phyloP scores from a whole-genome alignment of 2,888 invertebrate species.

The Drosophila recens region DNA sequence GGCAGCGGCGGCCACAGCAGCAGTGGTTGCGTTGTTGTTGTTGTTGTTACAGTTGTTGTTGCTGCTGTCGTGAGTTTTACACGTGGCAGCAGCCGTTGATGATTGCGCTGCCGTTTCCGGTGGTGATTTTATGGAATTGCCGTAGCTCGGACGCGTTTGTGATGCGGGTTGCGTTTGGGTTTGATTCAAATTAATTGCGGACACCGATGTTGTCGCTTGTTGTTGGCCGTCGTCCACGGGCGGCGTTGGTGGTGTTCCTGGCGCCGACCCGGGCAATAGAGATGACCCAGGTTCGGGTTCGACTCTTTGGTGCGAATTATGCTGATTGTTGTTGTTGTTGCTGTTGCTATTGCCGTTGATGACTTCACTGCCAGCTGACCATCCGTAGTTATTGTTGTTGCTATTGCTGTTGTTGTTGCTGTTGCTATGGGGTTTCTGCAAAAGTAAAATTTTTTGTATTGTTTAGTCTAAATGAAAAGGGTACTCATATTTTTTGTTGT shows the following conservation, averaged over 20 bases:
- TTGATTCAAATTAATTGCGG: constrained; percentile 76
- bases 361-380: constrained; percentile 58
- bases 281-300: constrained; percentile 47
- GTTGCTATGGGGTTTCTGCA: constrained; percentile 69
- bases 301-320: constrained; percentile 39
- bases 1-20: constrained; percentile 64
- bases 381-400: constrained; percentile 60
- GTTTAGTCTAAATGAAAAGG: constrained; percentile 52
- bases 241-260: constrained; percentile 70
- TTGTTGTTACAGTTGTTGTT: constrained; percentile 27
- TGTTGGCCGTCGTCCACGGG: constrained; percentile 52
- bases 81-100: constrained; percentile 57
- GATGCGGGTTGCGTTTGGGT: constrained; percentile 67
- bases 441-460: constrained; percentile 52
- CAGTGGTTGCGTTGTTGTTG: constrained; percentile 39
- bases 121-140: constrained; percentile 74
- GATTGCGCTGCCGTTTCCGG: constrained; percentile 59
- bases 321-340: constrained; percentile 47
- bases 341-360: constrained; percentile 41
- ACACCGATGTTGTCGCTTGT: constrained; percentile 51
- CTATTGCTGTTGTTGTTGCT: constrained; percentile 34
- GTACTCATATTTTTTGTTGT: constrained; percentile 35
- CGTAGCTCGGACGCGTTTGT: constrained; percentile 71
- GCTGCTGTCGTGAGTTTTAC: constrained; percentile 61
- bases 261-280: constrained; percentile 47